Conservation (phyloP, 2,113 vertebrate species). For the Hippocampus zosterae region DNA sequence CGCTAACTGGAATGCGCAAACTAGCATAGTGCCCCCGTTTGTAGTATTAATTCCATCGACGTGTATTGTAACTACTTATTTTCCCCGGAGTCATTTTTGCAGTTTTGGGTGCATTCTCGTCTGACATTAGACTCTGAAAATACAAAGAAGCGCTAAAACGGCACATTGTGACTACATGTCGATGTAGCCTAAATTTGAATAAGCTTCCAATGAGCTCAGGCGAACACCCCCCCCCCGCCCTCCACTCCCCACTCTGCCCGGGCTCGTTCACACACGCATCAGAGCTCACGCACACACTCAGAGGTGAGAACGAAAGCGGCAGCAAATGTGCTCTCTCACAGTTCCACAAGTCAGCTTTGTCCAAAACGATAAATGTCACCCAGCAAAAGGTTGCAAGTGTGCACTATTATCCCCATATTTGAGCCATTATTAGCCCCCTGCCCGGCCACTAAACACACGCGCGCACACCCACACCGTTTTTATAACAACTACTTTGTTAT, state of each 20-base stretch:
- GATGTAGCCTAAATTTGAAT: not conserved
- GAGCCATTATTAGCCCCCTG: constrained; percentile 1
- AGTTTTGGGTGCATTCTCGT: no score
- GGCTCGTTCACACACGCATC: not conserved
- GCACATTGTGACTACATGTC: not conserved
- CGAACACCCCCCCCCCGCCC: not conserved
- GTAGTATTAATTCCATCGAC: no score
- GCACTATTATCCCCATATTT: constrained; percentile 8
- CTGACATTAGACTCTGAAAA: no score
- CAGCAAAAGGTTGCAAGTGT: not conserved
- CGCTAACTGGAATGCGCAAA: no score
- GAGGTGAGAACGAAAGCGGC: not conserved
- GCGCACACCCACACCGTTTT: not conserved
- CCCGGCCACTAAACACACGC: not conserved
- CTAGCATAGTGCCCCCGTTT: no score
- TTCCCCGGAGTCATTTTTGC: no score
- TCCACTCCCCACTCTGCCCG: not conserved
- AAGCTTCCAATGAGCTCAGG: not conserved
- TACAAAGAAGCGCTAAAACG: no score
- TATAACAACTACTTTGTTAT: constrained; percentile 6
- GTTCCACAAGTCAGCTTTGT: constrained; percentile 8
- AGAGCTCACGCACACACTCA: not conserved
- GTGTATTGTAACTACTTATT: no score
- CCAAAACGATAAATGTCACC: constrained; percentile 9
- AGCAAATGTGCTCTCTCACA: not conserved